phyloP scores from a whole-genome alignment of 2,797 vertebrate genomes.

The Liparis tanakae region DNA sequence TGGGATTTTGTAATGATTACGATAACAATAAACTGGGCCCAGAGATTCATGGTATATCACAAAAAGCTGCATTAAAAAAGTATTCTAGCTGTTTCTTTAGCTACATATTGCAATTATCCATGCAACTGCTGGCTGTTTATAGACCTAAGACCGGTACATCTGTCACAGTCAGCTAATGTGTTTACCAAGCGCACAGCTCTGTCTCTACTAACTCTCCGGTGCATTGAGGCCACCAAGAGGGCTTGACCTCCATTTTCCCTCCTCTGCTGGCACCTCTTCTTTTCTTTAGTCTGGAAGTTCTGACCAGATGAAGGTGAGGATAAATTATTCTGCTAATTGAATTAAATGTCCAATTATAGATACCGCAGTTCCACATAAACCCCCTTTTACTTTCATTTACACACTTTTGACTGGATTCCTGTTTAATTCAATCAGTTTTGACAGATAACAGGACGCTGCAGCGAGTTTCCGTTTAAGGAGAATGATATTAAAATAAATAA shows the following conservation, averaged over 20 bases:
- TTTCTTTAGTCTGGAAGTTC: conserved; percentile 22
- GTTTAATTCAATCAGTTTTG: conserved; percentile 28
- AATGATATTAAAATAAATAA: conserved; percentile 12
- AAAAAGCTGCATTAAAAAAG: conserved; percentile 2
- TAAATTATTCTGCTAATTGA: conserved; percentile 51
- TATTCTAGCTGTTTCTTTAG: neutral
- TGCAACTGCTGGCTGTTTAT: conserved; percentile 29
- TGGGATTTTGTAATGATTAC: neutral
- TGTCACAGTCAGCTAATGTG: conserved; percentile 58
- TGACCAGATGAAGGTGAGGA: conserved; percentile 33
- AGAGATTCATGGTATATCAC: neutral
- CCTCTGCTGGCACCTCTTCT: conserved; percentile 23
- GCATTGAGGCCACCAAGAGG: conserved; percentile 40
- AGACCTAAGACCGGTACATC: conserved; percentile 36
- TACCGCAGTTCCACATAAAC: conserved; percentile 26
- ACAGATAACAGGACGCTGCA: conserved; percentile 26
- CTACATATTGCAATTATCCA: conserved; percentile 16
- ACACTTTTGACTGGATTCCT: conserved; percentile 8
- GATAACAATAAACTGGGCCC: neutral
- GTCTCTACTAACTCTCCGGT: conserved; percentile 38
- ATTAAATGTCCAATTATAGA: conserved; percentile 64
- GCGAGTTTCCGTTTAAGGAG: conserved; percentile 26
- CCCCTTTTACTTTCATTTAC: conserved; percentile 30
- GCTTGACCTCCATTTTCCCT: conserved; percentile 44
- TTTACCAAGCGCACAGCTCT: conserved; percentile 42